phyloP scores from a whole-genome alignment of 2,888 invertebrate genomes.

The Notocelia uddmanniana region DNA sequence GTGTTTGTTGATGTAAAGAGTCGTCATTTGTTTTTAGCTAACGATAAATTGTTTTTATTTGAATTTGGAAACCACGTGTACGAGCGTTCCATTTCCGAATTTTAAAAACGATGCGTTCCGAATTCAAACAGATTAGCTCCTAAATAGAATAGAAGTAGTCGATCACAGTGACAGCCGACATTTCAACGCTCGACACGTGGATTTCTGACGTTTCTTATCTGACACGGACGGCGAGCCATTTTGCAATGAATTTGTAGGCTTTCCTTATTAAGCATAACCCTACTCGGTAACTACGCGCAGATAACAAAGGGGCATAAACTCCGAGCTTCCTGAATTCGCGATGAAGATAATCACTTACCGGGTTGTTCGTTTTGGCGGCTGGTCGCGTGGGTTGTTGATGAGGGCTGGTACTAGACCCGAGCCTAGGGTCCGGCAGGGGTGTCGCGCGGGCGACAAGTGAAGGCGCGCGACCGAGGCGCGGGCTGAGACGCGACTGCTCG shows the following conservation, averaged over 20 bases:
- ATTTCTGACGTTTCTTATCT: constrained; percentile 44
- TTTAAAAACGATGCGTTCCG: background rate
- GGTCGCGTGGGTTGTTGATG: constrained; percentile 11
- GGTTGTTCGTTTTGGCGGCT: constrained; percentile 1
- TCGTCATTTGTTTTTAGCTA: constrained; percentile 13
- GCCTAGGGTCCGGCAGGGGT: constrained; percentile 24
- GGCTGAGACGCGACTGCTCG: constrained; percentile 66
- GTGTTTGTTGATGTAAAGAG: background rate
- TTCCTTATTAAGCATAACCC: constrained; percentile 35
- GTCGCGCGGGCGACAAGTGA: constrained; percentile 34
- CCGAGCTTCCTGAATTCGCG: background rate
- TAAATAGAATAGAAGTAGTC: background rate
- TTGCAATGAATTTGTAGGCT: constrained; percentile 42
- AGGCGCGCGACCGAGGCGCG: constrained; percentile 69
- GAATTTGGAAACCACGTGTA: constrained; percentile 3
- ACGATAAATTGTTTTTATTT: background rate
- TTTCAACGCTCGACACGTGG: constrained; percentile 36
- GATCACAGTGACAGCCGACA: constrained; percentile 26
- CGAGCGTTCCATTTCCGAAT: constrained; percentile 6
- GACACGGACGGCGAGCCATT: constrained; percentile 41
- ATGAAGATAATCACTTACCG: constrained; percentile 17
- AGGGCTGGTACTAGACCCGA: constrained; percentile 39
- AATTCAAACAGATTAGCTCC: background rate
- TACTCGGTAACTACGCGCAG: constrained; percentile 13
- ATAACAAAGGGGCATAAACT: constrained; percentile 56